Percentiles rank a stretch among this genome's conserved stretches.
phyloP scores from a whole-genome alignment of 2,888 invertebrate genomes.

The Phengaris arion region DNA sequence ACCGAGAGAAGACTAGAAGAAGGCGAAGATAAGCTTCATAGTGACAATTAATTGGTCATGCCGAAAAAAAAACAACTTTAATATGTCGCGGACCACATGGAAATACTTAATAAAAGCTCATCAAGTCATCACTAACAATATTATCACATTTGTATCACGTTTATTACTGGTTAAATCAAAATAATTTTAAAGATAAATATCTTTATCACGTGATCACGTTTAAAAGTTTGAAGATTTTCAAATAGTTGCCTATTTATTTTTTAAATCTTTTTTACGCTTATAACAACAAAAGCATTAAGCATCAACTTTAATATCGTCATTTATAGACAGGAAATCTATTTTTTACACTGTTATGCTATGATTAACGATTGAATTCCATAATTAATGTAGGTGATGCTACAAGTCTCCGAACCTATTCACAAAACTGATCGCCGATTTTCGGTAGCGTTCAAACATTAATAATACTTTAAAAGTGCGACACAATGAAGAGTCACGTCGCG shows the following conservation, averaged over 20 bases:
- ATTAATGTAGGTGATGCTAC: constrained; percentile 11
- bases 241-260: no score
- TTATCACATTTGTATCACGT: no score
- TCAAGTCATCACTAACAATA: no score
- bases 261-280: no score
- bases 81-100: not conserved
- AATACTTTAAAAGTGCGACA: constrained; percentile 37
- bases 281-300: no score
- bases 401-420: not conserved
- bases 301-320: not conserved
- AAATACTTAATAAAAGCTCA: not conserved
- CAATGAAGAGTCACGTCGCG: constrained; percentile 40
- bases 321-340: not conserved
- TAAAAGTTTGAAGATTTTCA: no score
- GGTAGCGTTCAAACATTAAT: constrained; percentile 34
- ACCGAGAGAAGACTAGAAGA: not conserved
- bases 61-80: not conserved
- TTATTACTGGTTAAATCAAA: no score
- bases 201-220: no score
- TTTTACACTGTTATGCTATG: not conserved
- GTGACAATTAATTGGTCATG: constrained; percentile 8
- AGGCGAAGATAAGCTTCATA: not conserved
- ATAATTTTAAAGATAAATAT: no score
- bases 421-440: constrained; percentile 7
- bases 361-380: not conserved